Evolutionary conservation across 2,113 vertebrate species (phyloP).

Genomic region (Sula dactylatra): DNA sequence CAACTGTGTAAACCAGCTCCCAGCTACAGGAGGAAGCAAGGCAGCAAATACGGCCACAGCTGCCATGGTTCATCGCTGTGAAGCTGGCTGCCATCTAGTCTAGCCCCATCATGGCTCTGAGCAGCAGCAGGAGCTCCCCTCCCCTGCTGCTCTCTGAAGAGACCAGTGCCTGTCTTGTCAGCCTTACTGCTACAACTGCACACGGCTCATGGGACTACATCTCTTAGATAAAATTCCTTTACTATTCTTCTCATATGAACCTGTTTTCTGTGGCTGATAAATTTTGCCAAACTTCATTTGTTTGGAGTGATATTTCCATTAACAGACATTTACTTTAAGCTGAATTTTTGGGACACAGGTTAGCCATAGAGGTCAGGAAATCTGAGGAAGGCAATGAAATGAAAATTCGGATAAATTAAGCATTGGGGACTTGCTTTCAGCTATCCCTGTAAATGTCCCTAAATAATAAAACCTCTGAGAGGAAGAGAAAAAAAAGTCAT

Average conservation of each 20-base stretch:
- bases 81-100: not conserved
- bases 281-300: not conserved
- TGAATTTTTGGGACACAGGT: not conserved
- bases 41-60: not conserved
- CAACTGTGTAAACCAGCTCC: not conserved
- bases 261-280: not conserved
- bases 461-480: not conserved
- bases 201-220: not conserved
- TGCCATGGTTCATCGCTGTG: rapidly evolving
- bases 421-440: not conserved
- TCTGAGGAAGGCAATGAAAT: not conserved
- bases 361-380: not conserved
- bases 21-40: not conserved
- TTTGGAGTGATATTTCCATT: not conserved
- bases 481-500: not conserved
- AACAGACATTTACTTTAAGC: not conserved
- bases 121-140: not conserved
- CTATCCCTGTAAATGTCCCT: not conserved
- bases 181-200: rapidly evolving
- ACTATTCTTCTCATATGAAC: not conserved
- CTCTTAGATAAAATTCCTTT: not conserved
- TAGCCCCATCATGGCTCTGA: rapidly evolving
- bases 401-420: not conserved
- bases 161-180: not conserved
- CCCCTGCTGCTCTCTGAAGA: not conserved